These are phyloP conservation scores for Cotesia chilonis DNA, from an alignment of 1,140 invertebrate genomes.

Conservation along the genomic window DNA sequence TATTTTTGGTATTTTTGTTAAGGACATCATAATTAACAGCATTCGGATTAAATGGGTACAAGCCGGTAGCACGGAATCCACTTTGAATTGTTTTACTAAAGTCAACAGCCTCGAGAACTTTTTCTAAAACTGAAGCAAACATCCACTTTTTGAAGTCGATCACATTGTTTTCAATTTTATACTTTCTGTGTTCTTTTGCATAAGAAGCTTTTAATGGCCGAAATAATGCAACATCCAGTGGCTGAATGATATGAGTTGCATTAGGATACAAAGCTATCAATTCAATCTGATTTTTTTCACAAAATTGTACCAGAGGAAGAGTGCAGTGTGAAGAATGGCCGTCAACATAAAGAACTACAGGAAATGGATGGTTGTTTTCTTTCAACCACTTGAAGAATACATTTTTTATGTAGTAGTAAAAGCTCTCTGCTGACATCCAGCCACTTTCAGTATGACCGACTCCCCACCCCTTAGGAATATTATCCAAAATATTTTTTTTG, in stretches of 20 bases:
- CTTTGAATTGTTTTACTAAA: constrained; percentile 18
- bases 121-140: constrained; percentile 30
- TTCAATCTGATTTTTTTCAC: constrained; percentile 48
- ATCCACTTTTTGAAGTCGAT: constrained; percentile 22
- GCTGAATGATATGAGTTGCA: constrained; percentile 54
- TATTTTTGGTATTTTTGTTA: no score
- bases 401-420: constrained; percentile 51
- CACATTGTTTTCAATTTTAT: constrained; percentile 35
- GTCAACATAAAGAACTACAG: constrained; percentile 52
- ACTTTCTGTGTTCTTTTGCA: constrained; percentile 45
- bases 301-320: constrained; percentile 44
- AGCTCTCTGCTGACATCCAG: constrained; percentile 27
- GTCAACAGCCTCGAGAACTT: constrained; percentile 30
- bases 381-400: constrained; percentile 48
- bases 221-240: constrained; percentile 55
- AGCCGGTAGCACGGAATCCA: no score
- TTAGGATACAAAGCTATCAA: constrained; percentile 55
- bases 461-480: no score
- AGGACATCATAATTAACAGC: no score
- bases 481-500: constrained; percentile 39
- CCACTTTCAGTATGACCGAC: no score
- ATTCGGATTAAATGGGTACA: no score
- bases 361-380: constrained; percentile 45
- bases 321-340: constrained; percentile 53
- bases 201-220: constrained; percentile 49